Evolutionary conservation across 2,113 vertebrate species (phyloP).

Genomic region (Cyphomyrus plagiostoma): DNA sequence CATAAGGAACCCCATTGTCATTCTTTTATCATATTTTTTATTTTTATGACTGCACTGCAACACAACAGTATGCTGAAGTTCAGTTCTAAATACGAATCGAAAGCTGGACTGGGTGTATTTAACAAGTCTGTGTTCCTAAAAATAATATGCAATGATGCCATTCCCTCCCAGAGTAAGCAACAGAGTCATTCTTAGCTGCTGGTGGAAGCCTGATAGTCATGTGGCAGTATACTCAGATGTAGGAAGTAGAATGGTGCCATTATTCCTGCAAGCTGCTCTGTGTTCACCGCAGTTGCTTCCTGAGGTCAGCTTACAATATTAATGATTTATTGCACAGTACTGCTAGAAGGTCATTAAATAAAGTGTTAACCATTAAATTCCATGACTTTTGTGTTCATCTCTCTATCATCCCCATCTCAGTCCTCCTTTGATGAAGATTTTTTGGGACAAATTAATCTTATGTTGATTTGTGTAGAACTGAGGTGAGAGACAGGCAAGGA

Average conservation of each 20-base stretch:
- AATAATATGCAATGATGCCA: background rate
- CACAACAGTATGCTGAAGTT: background rate
- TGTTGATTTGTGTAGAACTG: background rate
- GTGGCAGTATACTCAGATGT: background rate
- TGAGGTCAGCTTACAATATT: background rate
- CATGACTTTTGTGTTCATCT: background rate
- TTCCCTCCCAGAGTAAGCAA: background rate
- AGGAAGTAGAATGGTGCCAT: background rate
- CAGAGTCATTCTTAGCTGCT: background rate
- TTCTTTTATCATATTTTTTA: background rate
- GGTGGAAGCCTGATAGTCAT: background rate
- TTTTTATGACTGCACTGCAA: background rate
- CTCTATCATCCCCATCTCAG: background rate
- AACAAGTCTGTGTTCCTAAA: background rate
- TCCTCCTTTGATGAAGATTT: background rate
- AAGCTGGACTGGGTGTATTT: background rate
- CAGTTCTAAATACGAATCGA: background rate
- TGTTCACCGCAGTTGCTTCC: background rate
- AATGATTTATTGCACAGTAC: constrained; percentile 1
- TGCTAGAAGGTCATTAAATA: background rate
- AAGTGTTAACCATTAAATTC: background rate
- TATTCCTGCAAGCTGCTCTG: background rate
- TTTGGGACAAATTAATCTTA: background rate
- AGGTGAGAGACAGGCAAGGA: background rate
- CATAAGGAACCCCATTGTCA: background rate